Evolutionary conservation across 2,888 invertebrate genomes (phyloP).

Genomic region (Trachelus troglodyta): DNA sequence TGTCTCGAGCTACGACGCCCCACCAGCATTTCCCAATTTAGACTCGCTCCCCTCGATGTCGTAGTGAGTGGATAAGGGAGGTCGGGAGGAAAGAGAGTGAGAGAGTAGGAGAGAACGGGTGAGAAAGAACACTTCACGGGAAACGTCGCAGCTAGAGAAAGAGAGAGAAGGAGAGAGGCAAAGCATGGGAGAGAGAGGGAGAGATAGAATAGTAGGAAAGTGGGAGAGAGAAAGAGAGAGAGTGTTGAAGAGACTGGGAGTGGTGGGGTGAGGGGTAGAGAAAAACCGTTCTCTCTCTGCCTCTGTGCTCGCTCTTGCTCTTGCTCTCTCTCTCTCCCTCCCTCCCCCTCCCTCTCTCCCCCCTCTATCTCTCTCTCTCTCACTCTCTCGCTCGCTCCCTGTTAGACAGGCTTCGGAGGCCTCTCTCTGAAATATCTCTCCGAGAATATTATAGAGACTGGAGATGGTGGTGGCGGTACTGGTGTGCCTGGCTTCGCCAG

Average conservation of each 20-base stretch:
- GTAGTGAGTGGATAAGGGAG: conserved; percentile 20
- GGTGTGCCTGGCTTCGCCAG: conserved; percentile 46
- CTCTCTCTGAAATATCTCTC: conserved; percentile 58
- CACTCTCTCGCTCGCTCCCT: conserved; percentile 27
- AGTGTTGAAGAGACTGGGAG: conserved; percentile 22
- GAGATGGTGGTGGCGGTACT: conserved; percentile 35
- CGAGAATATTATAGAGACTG: conserved; percentile 57
- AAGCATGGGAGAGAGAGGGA: conserved; percentile 29
- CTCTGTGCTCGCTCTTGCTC: conserved; percentile 12
- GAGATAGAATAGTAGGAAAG: conserved; percentile 19
- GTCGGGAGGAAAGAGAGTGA: conserved; percentile 1
- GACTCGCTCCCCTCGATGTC: conserved; percentile 45
- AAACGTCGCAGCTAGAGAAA: conserved; percentile 27
- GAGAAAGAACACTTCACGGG: conserved; percentile 12
- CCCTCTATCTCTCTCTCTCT: conserved; percentile 23
- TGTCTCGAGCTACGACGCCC: conserved; percentile 41
- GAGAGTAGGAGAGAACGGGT: conserved; percentile 7
- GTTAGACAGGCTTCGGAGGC: conserved; percentile 42
- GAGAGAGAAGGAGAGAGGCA: conserved; percentile 27
- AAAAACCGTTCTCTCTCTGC: conserved; percentile 22
- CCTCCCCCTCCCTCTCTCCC: conserved; percentile 17
- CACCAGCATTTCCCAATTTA: conserved; percentile 56
- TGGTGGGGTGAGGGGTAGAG: conserved; percentile 29
- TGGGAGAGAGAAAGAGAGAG: conserved; percentile 30
- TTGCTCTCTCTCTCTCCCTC: conserved; percentile 29